These are phyloP conservation scores for Ennomos fuscantarius DNA, from an alignment of 2,888 invertebrate genomes.

Conservation along the genomic window DNA sequence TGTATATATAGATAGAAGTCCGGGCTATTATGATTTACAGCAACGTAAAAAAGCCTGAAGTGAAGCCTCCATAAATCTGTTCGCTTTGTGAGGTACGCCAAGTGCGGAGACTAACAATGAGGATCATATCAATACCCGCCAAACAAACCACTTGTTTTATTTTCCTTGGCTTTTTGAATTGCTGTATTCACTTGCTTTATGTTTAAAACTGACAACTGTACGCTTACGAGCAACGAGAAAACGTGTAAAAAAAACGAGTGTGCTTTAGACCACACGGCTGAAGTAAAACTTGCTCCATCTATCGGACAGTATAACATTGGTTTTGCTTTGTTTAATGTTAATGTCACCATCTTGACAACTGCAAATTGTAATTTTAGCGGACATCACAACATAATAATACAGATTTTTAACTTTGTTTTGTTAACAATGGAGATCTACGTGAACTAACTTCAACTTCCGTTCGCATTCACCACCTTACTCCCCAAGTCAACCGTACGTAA, in stretches of 20 bases:
- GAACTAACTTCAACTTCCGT: too few relatives aligned
- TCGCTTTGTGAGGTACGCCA: slow-evolving; percentile 45
- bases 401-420: too few relatives aligned
- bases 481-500: too few relatives aligned
- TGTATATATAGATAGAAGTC: slow-evolving; percentile 26
- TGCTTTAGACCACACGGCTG: too few relatives aligned
- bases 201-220: slow-evolving; percentile 2
- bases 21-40: slow-evolving; percentile 50
- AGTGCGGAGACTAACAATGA: slow-evolving; percentile 44
- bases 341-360: too few relatives aligned
- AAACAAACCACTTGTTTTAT: slow-evolving; percentile 42
- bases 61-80: slow-evolving; percentile 40
- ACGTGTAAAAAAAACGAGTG: background rate
- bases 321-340: too few relatives aligned
- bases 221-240: background rate
- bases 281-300: too few relatives aligned
- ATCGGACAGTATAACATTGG: too few relatives aligned
- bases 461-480: too few relatives aligned
- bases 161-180: slow-evolving; percentile 22
- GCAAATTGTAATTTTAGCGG: too few relatives aligned
- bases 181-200: slow-evolving; percentile 14
- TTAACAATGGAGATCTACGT: too few relatives aligned
- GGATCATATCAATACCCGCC: slow-evolving; percentile 43
- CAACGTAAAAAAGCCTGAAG: slow-evolving; percentile 47
- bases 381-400: too few relatives aligned